Evolutionary conservation across 2,113 vertebrate species (phyloP).

Genomic region (Oceanodroma tethys): DNA sequence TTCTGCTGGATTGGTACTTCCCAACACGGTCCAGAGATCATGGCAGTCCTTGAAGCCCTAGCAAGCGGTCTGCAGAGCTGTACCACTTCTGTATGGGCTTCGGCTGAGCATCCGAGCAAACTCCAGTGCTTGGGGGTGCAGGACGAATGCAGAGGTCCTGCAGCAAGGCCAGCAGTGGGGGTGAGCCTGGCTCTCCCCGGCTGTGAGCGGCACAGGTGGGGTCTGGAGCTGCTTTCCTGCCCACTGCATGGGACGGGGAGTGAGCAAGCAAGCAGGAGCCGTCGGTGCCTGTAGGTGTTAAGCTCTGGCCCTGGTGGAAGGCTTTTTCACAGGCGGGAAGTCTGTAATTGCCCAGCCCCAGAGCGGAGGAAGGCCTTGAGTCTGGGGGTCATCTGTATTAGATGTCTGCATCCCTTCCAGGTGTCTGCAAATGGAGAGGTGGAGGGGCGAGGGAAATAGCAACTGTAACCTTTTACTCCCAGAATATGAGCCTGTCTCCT

Average conservation of each 20-base stretch:
- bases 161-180: neutral
- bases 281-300: neutral
- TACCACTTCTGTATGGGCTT: neutral
- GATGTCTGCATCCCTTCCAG: neutral
- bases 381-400: neutral
- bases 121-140: rapidly evolving
- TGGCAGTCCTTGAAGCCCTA: neutral
- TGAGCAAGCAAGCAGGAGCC: neutral
- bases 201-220: neutral
- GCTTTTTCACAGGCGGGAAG: neutral
- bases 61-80: neutral
- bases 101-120: rapidly evolving
- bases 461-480: neutral
- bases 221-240: neutral
- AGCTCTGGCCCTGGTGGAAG: neutral
- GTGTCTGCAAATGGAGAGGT: neutral
- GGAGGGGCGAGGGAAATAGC: neutral
- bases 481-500: neutral
- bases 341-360: neutral
- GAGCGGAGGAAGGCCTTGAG: neutral
- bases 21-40: neutral
- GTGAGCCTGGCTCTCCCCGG: neutral
- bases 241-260: neutral
- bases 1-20: neutral
- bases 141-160: neutral